These are phyloP conservation scores for Myripristis murdjan DNA, from an alignment of 2,797 vertebrate genomes.

Conservation along the genomic window DNA sequence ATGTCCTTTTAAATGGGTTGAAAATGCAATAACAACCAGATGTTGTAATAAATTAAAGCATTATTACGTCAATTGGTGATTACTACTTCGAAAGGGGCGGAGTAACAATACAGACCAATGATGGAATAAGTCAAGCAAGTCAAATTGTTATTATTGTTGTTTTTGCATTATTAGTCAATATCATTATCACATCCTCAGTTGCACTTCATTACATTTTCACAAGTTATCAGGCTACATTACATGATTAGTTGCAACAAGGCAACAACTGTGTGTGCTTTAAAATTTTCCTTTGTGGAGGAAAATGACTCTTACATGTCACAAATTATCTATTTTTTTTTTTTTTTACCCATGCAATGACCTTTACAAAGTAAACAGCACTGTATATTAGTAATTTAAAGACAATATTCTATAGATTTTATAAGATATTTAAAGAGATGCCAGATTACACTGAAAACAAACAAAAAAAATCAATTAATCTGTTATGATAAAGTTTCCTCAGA, in stretches of 20 bases:
- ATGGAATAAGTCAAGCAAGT: no score
- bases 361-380: not conserved
- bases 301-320: not conserved
- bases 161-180: not conserved
- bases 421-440: slow-evolving; percentile 4
- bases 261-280: not conserved
- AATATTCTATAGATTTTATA: not conserved
- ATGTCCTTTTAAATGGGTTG: not conserved
- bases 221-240: no score
- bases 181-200: not conserved
- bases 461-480: not conserved
- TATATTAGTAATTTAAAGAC: not conserved
- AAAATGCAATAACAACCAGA: not conserved
- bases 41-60: no score
- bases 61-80: no score
- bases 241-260: not conserved
- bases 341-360: no score
- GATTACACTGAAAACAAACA: not conserved
- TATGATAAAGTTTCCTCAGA: not conserved
- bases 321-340: not conserved
- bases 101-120: no score
- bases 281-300: not conserved
- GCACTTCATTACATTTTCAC: not conserved
- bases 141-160: no score
- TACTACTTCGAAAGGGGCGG: no score